These are phyloP conservation scores for Leptarthrus brevirostris DNA, from an alignment of 2,888 invertebrate species.

Conservation along the genomic window DNA sequence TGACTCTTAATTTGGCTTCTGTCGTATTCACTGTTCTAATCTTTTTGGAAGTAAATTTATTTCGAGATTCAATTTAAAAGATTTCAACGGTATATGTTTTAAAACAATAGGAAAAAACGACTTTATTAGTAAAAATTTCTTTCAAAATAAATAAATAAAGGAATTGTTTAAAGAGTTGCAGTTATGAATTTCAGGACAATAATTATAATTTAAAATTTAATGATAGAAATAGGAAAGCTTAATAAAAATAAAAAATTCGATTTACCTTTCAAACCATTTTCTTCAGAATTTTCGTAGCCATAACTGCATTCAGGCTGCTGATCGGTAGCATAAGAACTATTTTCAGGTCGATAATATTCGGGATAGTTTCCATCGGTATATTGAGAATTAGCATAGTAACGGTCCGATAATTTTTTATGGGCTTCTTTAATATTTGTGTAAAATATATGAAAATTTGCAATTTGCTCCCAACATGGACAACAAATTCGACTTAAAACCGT, in stretches of 20 bases:
- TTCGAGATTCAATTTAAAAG: too few species aligned
- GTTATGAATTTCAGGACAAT: too few species aligned
- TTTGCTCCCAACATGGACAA: constrained; percentile 48
- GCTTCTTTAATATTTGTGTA: constrained; percentile 49
- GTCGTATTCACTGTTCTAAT: too few species aligned
- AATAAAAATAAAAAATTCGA: neutral
- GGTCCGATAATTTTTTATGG: constrained; percentile 39
- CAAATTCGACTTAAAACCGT: constrained; percentile 47
- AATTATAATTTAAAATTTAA: too few species aligned
- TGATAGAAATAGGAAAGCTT: too few species aligned
- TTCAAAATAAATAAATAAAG: too few species aligned
- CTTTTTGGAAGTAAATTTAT: too few species aligned
- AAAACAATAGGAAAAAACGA: too few species aligned
- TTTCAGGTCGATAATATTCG: constrained; percentile 9
- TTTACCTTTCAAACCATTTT: neutral
- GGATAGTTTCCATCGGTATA: neutral
- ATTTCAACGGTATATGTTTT: too few species aligned
- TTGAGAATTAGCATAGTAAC: constrained; percentile 18
- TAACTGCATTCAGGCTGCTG: constrained; percentile 16
- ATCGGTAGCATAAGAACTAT: neutral
- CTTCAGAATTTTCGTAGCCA: neutral
- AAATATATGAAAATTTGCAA: constrained; percentile 50
- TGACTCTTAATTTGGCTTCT: too few species aligned
- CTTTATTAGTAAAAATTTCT: too few species aligned
- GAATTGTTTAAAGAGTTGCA: too few species aligned